These are phyloP conservation scores for Diplazon laetatorius DNA, from an alignment of 2,888 invertebrate genomes.

Conservation along the genomic window DNA sequence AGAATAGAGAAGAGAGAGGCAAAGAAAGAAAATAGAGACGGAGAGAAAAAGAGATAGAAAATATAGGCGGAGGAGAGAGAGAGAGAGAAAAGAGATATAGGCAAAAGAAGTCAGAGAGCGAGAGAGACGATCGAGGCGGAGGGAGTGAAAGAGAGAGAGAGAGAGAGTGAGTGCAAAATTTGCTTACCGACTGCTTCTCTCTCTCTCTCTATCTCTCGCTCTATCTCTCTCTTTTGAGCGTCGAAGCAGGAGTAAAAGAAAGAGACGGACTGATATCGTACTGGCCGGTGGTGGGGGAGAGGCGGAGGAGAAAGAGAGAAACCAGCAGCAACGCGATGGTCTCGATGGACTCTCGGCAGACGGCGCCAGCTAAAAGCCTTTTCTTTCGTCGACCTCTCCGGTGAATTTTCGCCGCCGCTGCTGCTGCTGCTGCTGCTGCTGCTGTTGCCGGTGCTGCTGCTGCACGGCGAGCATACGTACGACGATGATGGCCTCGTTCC, in stretches of 20 bases:
- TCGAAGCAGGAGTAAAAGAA: conserved; percentile 61
- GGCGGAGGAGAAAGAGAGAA: conserved; percentile 47
- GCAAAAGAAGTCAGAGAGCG: too few species aligned
- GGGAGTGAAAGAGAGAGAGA: too few species aligned
- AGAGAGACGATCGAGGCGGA: too few species aligned
- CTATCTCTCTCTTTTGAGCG: too few species aligned
- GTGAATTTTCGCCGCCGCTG: conserved; percentile 17
- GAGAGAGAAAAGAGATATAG: too few species aligned
- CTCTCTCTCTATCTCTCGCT: too few species aligned
- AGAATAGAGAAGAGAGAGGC: too few species aligned
- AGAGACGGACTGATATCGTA: conserved; percentile 64
- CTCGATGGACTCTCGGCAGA: conserved; percentile 59
- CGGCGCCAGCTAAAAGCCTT: conserved; percentile 64
- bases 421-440: conserved; percentile 4
- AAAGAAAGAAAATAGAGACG: too few species aligned
- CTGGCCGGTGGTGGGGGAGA: conserved; percentile 46
- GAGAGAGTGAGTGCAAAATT: too few species aligned
- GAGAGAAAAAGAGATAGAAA: too few species aligned
- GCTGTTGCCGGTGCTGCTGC: not conserved
- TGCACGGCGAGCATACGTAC: conserved; percentile 6
- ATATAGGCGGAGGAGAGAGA: too few species aligned
- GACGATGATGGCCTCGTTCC: conserved; percentile 59
- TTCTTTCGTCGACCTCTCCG: conserved; percentile 22
- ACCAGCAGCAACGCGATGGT: conserved; percentile 45
- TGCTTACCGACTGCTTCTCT: conserved; percentile 38